These are phyloP conservation scores for Tuta absoluta DNA, from an alignment of 2,888 invertebrate genomes.

Conservation along the genomic window DNA sequence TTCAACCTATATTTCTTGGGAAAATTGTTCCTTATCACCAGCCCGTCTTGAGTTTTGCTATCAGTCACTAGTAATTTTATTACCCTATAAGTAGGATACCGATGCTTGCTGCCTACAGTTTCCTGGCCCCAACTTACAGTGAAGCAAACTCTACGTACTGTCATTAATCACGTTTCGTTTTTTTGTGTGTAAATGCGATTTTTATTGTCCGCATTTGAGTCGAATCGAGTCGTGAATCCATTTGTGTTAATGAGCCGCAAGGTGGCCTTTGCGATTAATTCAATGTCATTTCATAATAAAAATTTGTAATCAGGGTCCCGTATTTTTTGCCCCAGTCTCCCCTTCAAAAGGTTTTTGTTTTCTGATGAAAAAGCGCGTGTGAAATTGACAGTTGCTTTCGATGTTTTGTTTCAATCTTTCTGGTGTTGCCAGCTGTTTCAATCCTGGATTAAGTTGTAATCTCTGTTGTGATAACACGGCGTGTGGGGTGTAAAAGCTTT, in stretches of 20 bases:
- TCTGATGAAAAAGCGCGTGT: conserved; percentile 46
- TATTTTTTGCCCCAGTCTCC: conserved; percentile 47
- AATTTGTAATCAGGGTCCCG: conserved; percentile 51
- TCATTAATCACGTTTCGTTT: conserved; percentile 74
- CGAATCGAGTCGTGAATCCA: conserved; percentile 58
- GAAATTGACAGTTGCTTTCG: conserved; percentile 49
- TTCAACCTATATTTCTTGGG: too few relatives aligned
- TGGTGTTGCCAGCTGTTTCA: conserved; percentile 28
- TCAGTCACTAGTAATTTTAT: too few relatives aligned
- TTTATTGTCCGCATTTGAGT: conserved; percentile 67
- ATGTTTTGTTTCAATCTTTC: conserved; percentile 40
- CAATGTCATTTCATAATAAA: conserved; percentile 69
- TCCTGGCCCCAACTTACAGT: conserved; percentile 9
- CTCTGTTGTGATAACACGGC: background rate
- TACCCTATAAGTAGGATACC: too few relatives aligned
- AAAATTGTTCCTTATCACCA: too few relatives aligned
- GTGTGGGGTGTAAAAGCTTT: background rate
- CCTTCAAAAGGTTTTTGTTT: conserved; percentile 39
- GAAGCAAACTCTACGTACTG: conserved; percentile 31
- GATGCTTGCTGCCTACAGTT: background rate
- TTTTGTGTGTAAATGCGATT: conserved; percentile 72
- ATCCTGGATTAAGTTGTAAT: conserved; percentile 24
- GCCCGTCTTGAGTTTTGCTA: too few relatives aligned
- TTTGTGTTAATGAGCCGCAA: conserved; percentile 74
- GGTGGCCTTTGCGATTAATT: conserved; percentile 69